Conservation (phyloP, 2,797 vertebrate genomes). For the Rhinichthys osculus region DNA sequence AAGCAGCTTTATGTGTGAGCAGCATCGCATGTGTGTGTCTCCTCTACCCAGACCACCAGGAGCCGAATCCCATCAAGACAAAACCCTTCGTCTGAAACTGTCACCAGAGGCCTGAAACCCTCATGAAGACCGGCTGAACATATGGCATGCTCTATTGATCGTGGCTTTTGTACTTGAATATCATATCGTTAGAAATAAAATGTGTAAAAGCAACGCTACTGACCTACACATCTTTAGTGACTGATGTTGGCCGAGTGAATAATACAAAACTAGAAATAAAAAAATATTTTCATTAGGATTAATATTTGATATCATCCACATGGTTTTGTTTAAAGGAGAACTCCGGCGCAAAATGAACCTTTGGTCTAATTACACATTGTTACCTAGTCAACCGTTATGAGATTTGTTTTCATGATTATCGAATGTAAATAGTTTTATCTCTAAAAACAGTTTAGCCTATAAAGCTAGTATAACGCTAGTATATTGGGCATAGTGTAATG, state of each 20-base stretch:
- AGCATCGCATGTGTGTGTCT: not conserved
- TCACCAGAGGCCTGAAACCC: constrained; percentile 22
- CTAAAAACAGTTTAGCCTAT: too few species aligned
- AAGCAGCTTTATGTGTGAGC: constrained; percentile 46
- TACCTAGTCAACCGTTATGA: too few species aligned
- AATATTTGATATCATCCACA: not conserved
- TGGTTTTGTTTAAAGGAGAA: not conserved
- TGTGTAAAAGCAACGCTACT: not conserved
- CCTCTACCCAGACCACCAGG: constrained; percentile 10
- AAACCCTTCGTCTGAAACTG: constrained; percentile 28
- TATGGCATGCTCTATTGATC: not conserved
- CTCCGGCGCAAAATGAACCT: too few species aligned
- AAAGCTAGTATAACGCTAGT: too few species aligned
- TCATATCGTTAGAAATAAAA: constrained; percentile 20
- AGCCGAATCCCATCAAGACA: constrained; percentile 39
- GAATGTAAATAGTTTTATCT: too few species aligned
- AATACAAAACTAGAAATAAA: not conserved
- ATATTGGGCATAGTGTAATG: too few species aligned
- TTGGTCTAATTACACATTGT: too few species aligned
- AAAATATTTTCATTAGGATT: not conserved
- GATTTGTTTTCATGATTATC: too few species aligned
- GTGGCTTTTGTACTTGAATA: not conserved
- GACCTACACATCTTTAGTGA: not conserved
- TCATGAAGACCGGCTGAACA: constrained; percentile 35
- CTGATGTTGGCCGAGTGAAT: not conserved